A percentile compares a stretch with the other conserved stretches of the same genome.
Evolutionary conservation across 2,888 invertebrate genomes (phyloP).

Genomic region (Apocheima hispidaria): DNA sequence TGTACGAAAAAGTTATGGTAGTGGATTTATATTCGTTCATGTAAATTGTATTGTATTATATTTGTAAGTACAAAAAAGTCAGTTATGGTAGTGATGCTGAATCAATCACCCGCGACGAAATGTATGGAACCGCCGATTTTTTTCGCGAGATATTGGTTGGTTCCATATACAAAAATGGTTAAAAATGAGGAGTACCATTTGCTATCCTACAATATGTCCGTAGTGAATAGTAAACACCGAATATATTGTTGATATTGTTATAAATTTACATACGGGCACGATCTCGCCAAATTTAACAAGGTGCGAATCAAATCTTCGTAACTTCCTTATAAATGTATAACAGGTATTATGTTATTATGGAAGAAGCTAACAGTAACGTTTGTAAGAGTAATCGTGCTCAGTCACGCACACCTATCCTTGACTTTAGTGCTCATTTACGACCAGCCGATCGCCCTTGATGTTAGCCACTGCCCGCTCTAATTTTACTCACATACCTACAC

Average conservation of each 20-base stretch:
- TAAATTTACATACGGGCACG: constrained; percentile 6
- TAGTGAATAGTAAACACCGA: not conserved
- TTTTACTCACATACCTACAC: constrained; percentile 41
- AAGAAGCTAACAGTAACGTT: constrained; percentile 48
- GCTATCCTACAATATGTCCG: too few species aligned
- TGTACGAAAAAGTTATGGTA: too few species aligned
- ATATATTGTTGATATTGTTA: constrained; percentile 1
- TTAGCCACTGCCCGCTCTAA: constrained; percentile 47
- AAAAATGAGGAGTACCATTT: too few species aligned
- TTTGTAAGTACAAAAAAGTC: too few species aligned
- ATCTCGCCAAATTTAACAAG: constrained; percentile 14
- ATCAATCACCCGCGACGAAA: too few species aligned
- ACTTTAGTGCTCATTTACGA: constrained; percentile 47
- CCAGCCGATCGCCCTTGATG: constrained; percentile 56
- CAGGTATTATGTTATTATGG: constrained; percentile 1
- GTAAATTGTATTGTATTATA: too few species aligned
- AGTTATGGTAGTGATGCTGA: too few species aligned
- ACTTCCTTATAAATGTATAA: constrained; percentile 27
- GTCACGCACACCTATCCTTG: constrained; percentile 65
- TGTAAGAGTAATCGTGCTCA: constrained; percentile 51
- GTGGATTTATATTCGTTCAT: too few species aligned
- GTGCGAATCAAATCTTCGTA: constrained; percentile 17
- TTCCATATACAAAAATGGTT: too few species aligned
- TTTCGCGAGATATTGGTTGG: too few species aligned
- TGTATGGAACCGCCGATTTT: too few species aligned